Percentiles rank a stretch among this genome's conserved stretches.
Evolutionary conservation across 2,888 invertebrate species (phyloP).

Genomic region (Cremastinae sp.): DNA sequence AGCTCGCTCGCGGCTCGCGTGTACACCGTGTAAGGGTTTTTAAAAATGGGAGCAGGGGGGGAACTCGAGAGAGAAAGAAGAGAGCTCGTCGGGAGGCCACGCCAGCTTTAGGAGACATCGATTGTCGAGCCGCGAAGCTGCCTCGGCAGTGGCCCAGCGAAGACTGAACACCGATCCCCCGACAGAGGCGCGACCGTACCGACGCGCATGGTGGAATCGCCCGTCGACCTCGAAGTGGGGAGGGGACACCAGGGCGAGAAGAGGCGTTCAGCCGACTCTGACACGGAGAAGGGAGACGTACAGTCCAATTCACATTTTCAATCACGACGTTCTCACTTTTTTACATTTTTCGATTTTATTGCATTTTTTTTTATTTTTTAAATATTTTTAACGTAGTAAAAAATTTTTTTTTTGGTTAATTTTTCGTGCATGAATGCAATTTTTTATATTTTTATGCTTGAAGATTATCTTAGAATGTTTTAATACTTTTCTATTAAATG

Average conservation of each 20-base stretch:
- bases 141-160: conserved; percentile 76
- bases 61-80: conserved; percentile 43
- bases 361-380: not conserved
- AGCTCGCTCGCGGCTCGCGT: conserved; percentile 21
- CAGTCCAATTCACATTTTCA: conserved; percentile 50
- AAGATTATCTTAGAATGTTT: too few species aligned
- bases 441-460: too few species aligned
- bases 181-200: conserved; percentile 65
- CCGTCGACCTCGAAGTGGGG: conserved; percentile 57
- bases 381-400: too few species aligned
- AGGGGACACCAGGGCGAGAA: conserved; percentile 25
- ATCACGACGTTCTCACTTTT: conserved; percentile 1
- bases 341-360: not conserved
- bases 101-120: conserved; percentile 60
- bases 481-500: too few species aligned
- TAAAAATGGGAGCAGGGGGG: conserved; percentile 51
- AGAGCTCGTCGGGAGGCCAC: conserved; percentile 59
- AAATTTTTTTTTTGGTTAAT: too few species aligned
- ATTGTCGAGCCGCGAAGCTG: conserved; percentile 70
- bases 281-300: conserved; percentile 56
- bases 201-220: conserved; percentile 64
- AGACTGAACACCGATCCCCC: conserved; percentile 72
- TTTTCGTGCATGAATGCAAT: too few species aligned
- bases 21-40: conserved; percentile 31
- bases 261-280: conserved; percentile 16